phyloP scores from a whole-genome alignment of 2,888 invertebrate species.

The Prosapia bicincta region DNA sequence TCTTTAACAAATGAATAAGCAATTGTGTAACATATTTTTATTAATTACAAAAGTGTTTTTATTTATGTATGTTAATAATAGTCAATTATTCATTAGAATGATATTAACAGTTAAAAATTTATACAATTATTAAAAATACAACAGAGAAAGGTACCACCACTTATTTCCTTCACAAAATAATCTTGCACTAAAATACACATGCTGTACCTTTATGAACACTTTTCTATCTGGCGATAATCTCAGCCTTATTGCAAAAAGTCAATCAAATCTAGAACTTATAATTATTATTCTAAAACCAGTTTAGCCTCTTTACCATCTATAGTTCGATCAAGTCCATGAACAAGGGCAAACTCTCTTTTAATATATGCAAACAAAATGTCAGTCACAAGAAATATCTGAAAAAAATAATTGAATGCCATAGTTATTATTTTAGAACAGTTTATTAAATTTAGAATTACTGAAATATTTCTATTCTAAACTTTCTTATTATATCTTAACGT shows the following conservation, averaged over 20 bases:
- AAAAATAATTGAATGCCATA: no score
- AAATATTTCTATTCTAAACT: no score
- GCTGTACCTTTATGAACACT: constrained; percentile 15
- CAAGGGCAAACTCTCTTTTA: constrained; percentile 84
- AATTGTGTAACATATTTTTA: neutral
- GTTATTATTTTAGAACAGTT: no score
- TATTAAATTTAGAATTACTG: neutral
- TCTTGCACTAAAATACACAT: constrained; percentile 3
- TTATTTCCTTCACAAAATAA: constrained; percentile 43
- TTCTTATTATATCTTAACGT: no score
- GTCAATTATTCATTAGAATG: neutral
- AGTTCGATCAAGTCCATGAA: constrained; percentile 71
- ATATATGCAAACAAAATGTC: constrained; percentile 91
- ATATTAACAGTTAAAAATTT: neutral
- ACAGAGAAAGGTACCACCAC: constrained; percentile 35
- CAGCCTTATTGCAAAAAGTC: constrained; percentile 12
- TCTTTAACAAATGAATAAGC: neutral
- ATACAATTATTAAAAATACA: neutral
- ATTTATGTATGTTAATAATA: neutral
- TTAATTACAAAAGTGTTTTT: neutral
- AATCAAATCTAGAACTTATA: neutral
- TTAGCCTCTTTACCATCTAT: constrained; percentile 73
- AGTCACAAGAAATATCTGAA: constrained; percentile 85
- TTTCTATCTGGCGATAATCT: constrained; percentile 25
- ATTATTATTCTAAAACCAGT: constrained; percentile 59